Conservation (phyloP, 2,888 invertebrate genomes). For the Hartigia nigra region DNA sequence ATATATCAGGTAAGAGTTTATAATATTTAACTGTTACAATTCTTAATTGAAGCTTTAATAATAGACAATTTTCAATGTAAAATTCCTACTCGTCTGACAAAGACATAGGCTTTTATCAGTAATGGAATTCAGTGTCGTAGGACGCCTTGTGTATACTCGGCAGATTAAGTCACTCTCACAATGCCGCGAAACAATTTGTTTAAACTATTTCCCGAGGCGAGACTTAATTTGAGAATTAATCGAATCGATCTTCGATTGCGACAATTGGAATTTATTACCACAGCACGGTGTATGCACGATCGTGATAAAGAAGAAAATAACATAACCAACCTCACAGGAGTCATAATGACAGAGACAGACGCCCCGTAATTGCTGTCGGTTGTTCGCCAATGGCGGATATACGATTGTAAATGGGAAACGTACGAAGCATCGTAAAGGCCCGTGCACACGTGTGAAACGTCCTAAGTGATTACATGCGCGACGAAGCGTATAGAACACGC, state of each 20-base stretch:
- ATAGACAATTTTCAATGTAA: neutral
- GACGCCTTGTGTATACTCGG: neutral
- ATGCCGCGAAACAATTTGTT: neutral
- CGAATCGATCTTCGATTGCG: too few relatives aligned
- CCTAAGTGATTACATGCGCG: constrained; percentile 18
- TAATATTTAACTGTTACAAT: neutral
- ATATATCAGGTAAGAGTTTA: neutral
- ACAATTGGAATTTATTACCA: neutral
- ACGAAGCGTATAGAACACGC: neutral
- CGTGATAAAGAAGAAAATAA: neutral
- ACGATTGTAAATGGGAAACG: neutral
- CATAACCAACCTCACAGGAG: neutral
- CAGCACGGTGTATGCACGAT: neutral
- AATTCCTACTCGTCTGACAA: too few relatives aligned
- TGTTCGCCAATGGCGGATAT: neutral
- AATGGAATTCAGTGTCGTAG: neutral
- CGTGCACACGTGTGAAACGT: neutral
- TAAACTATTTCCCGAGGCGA: neutral
- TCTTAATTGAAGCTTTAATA: too few relatives aligned
- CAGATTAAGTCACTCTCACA: neutral
- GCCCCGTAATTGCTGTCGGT: neutral
- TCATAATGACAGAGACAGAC: neutral
- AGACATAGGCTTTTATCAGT: neutral
- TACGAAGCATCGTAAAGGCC: neutral
- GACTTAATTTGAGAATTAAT: neutral